These are phyloP conservation scores for Hirudinaria manillensis DNA, from an alignment of 2,888 invertebrate genomes.

Conservation along the genomic window DNA sequence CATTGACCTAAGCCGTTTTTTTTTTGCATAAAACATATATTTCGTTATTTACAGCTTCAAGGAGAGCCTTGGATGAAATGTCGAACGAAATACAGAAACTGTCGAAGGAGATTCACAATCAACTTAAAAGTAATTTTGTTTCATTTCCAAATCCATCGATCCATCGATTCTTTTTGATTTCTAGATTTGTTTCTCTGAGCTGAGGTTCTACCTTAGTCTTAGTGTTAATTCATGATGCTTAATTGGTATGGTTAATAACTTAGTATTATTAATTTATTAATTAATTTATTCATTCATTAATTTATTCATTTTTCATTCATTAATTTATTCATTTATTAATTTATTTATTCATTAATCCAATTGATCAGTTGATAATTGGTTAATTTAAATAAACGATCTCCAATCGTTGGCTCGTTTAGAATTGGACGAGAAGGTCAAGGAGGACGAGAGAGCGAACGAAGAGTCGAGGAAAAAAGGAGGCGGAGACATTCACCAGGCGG, in stretches of 20 bases:
- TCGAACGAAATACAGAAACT: neutral
- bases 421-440: constrained; percentile 1
- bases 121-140: neutral
- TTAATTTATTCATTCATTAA: neutral
- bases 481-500: neutral
- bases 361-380: too few species aligned
- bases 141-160: neutral
- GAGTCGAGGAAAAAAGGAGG: neutral
- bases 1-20: too few species aligned
- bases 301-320: neutral
- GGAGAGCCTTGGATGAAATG: neutral
- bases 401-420: neutral
- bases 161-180: neutral
- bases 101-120: neutral
- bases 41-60: too few species aligned
- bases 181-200: neutral
- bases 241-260: too few species aligned
- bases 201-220: too few species aligned
- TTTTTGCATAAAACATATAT: too few species aligned
- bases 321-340: neutral
- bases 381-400: too few species aligned
- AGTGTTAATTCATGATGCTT: too few species aligned
- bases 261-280: neutral
- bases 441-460: neutral
- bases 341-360: too few species aligned